phyloP scores from a whole-genome alignment of 64 coral and sea anemone genomes.

The Montipora capricornis region DNA sequence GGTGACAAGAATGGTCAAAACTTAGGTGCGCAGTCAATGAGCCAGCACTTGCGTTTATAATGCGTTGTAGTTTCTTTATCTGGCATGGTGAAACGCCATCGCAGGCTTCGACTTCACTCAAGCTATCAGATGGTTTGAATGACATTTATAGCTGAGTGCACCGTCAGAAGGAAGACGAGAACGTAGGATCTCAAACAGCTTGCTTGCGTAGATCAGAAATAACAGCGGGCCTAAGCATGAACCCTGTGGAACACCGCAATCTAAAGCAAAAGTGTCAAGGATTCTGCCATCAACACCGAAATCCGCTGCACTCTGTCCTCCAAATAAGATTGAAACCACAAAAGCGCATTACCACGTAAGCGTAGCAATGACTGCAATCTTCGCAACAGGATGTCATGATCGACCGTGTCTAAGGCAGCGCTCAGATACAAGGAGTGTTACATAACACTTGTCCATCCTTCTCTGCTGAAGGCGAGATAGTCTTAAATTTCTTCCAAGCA shows the following conservation, averaged over 20 bases:
- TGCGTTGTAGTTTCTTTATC: too few species aligned
- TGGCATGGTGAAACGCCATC: background rate
- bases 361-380: slow-evolving; percentile 20
- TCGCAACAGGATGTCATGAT: background rate
- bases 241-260: slow-evolving; percentile 11
- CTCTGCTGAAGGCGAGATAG: too few species aligned
- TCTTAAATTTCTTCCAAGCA: too few species aligned
- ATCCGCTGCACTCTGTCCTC: background rate
- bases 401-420: background rate
- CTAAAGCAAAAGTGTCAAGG: background rate
- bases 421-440: too few species aligned
- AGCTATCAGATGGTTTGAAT: background rate
- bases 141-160: background rate
- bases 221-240: background rate
- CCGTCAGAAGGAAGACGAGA: background rate
- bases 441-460: too few species aligned
- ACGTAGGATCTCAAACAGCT: slow-evolving; percentile 9
- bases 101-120: background rate
- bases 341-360: too few species aligned
- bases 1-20: too few species aligned
- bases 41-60: too few species aligned
- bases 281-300: slow-evolving; percentile 10
- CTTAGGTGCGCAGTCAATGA: too few species aligned
- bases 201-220: background rate
- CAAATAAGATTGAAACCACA: background rate